Percentiles rank a stretch among this genome's conserved stretches.
phyloP scores from a whole-genome alignment of 2,113 vertebrate species.

The Phaetusa simplex region DNA sequence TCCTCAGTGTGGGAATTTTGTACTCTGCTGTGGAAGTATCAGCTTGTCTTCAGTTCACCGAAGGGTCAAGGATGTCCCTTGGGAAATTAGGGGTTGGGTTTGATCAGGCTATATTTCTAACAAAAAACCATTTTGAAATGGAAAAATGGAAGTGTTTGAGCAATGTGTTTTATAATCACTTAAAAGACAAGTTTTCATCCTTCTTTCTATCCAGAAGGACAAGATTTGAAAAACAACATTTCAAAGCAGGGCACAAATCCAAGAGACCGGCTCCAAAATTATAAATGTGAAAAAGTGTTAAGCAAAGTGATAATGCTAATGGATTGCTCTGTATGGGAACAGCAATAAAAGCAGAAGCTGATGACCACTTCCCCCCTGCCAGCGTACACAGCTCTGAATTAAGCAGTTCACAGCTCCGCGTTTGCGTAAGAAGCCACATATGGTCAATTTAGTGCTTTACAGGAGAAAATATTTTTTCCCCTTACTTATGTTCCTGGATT shows the following conservation, averaged over 20 bases:
- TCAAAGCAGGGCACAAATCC: neutral
- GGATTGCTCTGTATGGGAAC: neutral
- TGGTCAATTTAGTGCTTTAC: neutral
- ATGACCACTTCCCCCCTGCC: neutral
- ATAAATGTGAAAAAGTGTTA: neutral
- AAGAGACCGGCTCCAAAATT: neutral
- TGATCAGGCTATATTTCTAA: neutral
- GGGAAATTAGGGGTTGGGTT: neutral
- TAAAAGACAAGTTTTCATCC: neutral
- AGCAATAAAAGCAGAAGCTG: neutral
- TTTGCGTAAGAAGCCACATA: neutral
- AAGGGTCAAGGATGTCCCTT: neutral
- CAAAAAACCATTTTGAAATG: neutral
- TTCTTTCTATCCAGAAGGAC: neutral
- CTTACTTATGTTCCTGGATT: neutral
- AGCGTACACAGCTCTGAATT: neutral
- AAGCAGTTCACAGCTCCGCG: neutral
- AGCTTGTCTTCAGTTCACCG: neutral
- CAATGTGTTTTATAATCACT: neutral
- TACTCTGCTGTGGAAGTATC: neutral
- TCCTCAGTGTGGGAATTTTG: neutral
- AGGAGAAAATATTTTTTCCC: neutral
- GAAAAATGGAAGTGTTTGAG: neutral
- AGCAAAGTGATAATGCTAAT: neutral
- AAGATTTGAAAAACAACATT: neutral